phyloP scores from a whole-genome alignment of 2,797 vertebrate species.

The Miichthys miiuy region DNA sequence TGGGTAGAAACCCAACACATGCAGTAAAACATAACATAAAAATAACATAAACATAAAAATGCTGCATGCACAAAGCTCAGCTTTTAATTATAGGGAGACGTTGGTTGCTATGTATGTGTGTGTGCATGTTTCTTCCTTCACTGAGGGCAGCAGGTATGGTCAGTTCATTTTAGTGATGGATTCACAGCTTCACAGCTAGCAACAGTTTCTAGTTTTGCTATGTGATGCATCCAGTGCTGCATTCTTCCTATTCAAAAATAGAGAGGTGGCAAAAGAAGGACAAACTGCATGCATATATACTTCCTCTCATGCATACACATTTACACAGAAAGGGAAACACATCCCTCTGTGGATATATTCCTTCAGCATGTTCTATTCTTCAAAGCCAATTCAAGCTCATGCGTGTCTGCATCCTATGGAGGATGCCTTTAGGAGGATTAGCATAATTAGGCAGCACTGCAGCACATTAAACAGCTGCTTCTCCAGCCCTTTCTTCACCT shows the following conservation, averaged over 20 bases:
- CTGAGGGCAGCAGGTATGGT: not conserved
- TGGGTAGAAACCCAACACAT: not conserved
- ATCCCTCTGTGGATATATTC: constrained; percentile 44
- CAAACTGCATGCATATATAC: not conserved
- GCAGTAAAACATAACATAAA: not conserved
- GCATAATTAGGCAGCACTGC: constrained; percentile 64
- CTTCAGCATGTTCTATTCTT: constrained; percentile 54
- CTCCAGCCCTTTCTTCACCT: constrained; percentile 34
- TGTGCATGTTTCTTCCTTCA: not conserved
- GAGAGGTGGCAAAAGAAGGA: not conserved
- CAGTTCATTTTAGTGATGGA: not conserved
- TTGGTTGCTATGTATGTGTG: not conserved
- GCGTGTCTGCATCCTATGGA: constrained; percentile 50
- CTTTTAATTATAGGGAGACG: not conserved
- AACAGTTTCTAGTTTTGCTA: not conserved
- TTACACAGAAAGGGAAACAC: constrained; percentile 21
- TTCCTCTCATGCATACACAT: constrained; percentile 19
- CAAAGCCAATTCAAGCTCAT: constrained; percentile 58
- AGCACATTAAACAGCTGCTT: constrained; percentile 47
- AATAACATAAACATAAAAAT: too few relatives aligned
- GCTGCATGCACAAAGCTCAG: not conserved
- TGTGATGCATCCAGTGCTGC: not conserved
- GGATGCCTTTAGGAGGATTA: constrained; percentile 62
- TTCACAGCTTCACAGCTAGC: not conserved
- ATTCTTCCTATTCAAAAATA: not conserved